phyloP scores from a whole-genome alignment of 2,797 vertebrate species.

The Sebastiscus albofasciatus region DNA sequence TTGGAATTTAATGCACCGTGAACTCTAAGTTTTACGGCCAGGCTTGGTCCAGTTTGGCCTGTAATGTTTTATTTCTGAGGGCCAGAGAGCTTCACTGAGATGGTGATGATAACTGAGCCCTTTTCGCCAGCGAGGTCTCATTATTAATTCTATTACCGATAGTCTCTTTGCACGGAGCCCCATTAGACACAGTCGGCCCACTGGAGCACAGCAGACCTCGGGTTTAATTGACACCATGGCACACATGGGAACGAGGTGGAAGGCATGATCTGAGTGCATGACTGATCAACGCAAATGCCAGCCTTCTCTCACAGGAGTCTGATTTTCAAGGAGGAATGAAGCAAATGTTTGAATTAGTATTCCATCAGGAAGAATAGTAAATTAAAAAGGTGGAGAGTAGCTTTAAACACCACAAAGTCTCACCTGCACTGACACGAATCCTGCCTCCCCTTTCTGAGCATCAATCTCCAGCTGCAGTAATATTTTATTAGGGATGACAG shows the following conservation, averaged over 20 bases:
- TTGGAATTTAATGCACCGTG: constrained; percentile 38
- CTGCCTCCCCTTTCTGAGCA: background rate
- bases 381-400: background rate
- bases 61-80: constrained; percentile 34
- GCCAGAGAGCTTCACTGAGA: constrained; percentile 16
- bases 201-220: constrained; percentile 59
- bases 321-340: constrained; percentile 15
- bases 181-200: constrained; percentile 50
- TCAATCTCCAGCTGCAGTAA: background rate
- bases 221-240: constrained; percentile 71
- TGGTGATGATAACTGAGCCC: constrained; percentile 38
- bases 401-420: background rate
- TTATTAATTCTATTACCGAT: constrained; percentile 74
- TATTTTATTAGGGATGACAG: constrained; percentile 31
- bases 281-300: constrained; percentile 67
- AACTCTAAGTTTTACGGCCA: constrained; percentile 25
- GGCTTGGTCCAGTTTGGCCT: constrained; percentile 35
- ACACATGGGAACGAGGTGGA: constrained; percentile 42
- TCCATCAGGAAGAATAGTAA: constrained; percentile 2
- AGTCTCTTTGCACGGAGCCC: constrained; percentile 50
- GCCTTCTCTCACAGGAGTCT: constrained; percentile 33
- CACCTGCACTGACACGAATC: background rate
- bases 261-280: constrained; percentile 57
- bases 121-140: constrained; percentile 39
- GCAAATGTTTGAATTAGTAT: constrained; percentile 56